phyloP scores from a whole-genome alignment of 2,888 invertebrate species.

The Hypomecis atomaria region DNA sequence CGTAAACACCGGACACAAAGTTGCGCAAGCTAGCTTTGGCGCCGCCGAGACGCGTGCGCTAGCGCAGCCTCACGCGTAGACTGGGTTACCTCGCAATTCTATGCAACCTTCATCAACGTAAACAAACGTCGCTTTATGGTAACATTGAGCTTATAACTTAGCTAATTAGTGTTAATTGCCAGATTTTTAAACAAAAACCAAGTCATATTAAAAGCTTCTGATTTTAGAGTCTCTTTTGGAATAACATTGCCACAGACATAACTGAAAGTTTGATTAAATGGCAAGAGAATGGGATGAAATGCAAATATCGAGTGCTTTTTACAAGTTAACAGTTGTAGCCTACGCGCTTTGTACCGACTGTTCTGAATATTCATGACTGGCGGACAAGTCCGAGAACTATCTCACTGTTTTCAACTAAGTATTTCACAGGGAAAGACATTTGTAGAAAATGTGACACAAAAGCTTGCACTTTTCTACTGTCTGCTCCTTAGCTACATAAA shows the following conservation, averaged over 20 bases:
- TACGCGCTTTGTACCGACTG: slow-evolving; percentile 59
- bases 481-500: too few species aligned
- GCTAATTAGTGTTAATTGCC: slow-evolving; percentile 53
- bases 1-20: slow-evolving; percentile 66
- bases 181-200: slow-evolving; percentile 43
- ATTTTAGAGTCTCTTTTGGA: neutral
- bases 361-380: slow-evolving; percentile 76
- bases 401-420: slow-evolving; percentile 48
- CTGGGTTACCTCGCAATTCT: slow-evolving; percentile 82
- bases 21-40: slow-evolving; percentile 78
- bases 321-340: slow-evolving; percentile 78
- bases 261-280: slow-evolving; percentile 29
- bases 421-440: slow-evolving; percentile 20
- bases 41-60: slow-evolving; percentile 83
- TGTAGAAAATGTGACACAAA: neutral
- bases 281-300: slow-evolving; percentile 46
- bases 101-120: slow-evolving; percentile 82
- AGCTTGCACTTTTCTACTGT: neutral
- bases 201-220: slow-evolving; percentile 13
- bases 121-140: slow-evolving; percentile 76
- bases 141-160: slow-evolving; percentile 52
- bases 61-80: slow-evolving; percentile 80
- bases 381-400: slow-evolving; percentile 56
- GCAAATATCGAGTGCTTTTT: slow-evolving; percentile 57
- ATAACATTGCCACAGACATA: slow-evolving; percentile 17